Conservation (phyloP, 2,113 vertebrate species). For the Etia nguti region DNA sequence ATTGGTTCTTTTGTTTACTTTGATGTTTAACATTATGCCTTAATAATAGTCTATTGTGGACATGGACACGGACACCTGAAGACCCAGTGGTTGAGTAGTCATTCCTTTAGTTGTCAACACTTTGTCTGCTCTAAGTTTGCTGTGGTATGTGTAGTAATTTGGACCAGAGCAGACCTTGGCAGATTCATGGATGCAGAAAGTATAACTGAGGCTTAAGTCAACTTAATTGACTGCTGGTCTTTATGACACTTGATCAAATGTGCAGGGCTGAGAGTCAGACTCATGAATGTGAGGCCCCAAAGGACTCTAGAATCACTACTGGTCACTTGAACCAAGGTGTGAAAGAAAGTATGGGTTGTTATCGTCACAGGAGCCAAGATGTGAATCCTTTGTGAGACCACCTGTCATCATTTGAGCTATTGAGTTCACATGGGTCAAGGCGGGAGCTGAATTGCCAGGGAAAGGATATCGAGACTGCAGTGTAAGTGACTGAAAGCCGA, state of each 20-base stretch:
- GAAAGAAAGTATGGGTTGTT: not conserved
- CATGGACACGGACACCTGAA: accelerated
- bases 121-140: not conserved
- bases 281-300: not conserved
- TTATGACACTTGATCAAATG: not conserved
- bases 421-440: not conserved
- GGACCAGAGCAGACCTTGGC: accelerated
- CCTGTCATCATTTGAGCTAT: not conserved
- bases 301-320: not conserved
- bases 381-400: not conserved
- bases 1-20: not conserved
- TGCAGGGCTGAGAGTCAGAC: accelerated
- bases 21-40: not conserved
- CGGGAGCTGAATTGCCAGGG: not conserved
- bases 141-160: not conserved
- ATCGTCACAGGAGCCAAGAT: not conserved
- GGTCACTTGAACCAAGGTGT: not conserved
- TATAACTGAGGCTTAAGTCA: not conserved
- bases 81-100: not conserved
- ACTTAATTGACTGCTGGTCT: accelerated
- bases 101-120: not conserved
- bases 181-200: not conserved
- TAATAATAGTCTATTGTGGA: not conserved
- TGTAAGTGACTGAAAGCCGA: not conserved
- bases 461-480: not conserved